Percentiles rank a stretch among this genome's conserved stretches.
These are phyloP conservation scores for Globia sparganii DNA, from an alignment of 2,888 invertebrate genomes.

Conservation along the genomic window DNA sequence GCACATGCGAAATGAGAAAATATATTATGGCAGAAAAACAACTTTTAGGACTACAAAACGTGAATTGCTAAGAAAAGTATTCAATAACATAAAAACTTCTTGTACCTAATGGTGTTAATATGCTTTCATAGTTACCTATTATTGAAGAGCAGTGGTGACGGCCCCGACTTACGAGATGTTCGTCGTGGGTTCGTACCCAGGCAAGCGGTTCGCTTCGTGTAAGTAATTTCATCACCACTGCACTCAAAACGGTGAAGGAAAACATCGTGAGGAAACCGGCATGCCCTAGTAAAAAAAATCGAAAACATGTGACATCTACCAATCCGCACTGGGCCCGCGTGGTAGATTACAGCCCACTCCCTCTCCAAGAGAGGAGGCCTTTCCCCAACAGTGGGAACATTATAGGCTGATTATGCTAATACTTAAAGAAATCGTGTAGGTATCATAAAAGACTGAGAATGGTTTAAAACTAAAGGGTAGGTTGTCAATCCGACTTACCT, in stretches of 20 bases:
- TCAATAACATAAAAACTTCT: not conserved
- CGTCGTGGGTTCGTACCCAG: no score
- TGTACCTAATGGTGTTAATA: not conserved
- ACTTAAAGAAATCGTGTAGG: not conserved
- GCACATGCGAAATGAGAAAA: slow-evolving; percentile 6
- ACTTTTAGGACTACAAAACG: not conserved
- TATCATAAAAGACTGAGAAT: not conserved
- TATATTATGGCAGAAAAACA: not conserved
- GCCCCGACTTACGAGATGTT: no score
- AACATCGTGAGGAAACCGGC: no score
- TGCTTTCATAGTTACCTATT: slow-evolving; percentile 5
- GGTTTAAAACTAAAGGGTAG: not conserved
- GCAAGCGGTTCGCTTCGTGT: no score
- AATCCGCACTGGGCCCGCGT: no score
- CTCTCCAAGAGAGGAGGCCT: not conserved
- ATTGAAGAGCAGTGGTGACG: no score
- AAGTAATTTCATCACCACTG: no score
- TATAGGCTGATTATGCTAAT: not conserved
- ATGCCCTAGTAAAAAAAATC: no score
- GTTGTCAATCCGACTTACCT: not conserved
- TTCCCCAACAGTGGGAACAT: not conserved
- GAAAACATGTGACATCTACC: not conserved
- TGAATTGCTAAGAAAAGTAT: not conserved
- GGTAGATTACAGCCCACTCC: not conserved
- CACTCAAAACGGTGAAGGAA: no score